These are phyloP conservation scores for Monoplex corrugatus DNA, from an alignment of 2,888 invertebrate genomes.

Conservation along the genomic window DNA sequence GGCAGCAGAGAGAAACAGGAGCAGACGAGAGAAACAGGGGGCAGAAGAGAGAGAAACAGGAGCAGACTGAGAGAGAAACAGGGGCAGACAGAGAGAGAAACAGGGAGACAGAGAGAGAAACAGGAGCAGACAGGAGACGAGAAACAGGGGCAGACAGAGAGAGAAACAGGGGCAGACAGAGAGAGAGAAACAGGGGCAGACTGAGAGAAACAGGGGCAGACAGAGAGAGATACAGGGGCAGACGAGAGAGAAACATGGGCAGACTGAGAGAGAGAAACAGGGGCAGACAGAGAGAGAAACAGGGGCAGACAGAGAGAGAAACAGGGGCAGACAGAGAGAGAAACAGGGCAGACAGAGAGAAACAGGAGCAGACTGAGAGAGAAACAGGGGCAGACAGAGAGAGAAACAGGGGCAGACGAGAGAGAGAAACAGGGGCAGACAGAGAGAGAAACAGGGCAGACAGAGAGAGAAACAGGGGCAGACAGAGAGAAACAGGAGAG, in stretches of 20 bases:
- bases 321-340: neutral
- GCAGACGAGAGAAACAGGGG: neutral
- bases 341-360: neutral
- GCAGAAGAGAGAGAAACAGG: neutral
- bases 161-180: no score
- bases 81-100: neutral
- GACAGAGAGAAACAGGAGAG: neutral
- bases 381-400: no score
- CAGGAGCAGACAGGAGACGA: neutral
- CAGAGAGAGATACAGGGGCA: no score
- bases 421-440: neutral
- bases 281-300: neutral
- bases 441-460: neutral
- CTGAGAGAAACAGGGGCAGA: neutral
- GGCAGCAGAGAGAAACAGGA: neutral
- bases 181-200: neutral
- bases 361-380: no score
- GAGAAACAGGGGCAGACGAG: neutral
- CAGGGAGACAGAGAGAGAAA: neutral
- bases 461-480: neutral
- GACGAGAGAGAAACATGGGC: no score
- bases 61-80: neutral
- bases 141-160: neutral
- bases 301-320: neutral
- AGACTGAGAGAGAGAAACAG: neutral